Conservation (phyloP, 2,113 vertebrate species). For the Blennius ocellaris region DNA sequence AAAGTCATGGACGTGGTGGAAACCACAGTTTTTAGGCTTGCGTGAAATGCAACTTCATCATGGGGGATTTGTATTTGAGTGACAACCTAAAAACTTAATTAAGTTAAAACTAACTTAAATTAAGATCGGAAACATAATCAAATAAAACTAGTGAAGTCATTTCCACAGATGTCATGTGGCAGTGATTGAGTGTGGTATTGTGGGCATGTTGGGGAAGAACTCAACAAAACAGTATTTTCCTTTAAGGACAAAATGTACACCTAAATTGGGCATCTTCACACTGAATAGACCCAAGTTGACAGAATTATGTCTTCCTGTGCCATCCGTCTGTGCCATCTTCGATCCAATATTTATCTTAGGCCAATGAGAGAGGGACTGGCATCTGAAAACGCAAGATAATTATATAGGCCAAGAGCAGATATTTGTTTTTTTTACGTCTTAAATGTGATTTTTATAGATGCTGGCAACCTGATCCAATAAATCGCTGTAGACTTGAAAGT, state of each 20-base stretch:
- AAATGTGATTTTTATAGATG: constrained; percentile 83
- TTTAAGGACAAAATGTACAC: constrained; percentile 67
- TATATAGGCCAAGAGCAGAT: constrained; percentile 82
- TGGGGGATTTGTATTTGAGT: no score
- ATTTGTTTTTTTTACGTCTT: constrained; percentile 79
- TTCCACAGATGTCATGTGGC: neutral
- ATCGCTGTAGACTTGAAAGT: constrained; percentile 81
- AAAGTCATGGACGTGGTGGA: no score
- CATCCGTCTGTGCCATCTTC: constrained; percentile 75
- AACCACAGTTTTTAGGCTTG: no score
- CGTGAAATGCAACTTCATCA: no score
- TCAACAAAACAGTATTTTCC: constrained; percentile 45
- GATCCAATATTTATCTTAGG: constrained; percentile 74
- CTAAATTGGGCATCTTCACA: constrained; percentile 68
- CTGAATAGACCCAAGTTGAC: constrained; percentile 74
- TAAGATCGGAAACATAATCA: neutral
- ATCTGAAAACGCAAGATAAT: constrained; percentile 84
- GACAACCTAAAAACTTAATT: neutral
- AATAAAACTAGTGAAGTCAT: neutral
- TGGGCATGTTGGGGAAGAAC: constrained; percentile 30
- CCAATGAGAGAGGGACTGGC: constrained; percentile 73
- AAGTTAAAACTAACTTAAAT: no score
- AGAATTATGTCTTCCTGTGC: constrained; percentile 76
- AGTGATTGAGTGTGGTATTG: neutral
- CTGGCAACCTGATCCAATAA: constrained; percentile 84